Percentiles rank a stretch among this genome's conserved stretches.
Evolutionary conservation across 2,888 invertebrate genomes (phyloP).

Genomic region (Macrosiphum euphorbiae): DNA sequence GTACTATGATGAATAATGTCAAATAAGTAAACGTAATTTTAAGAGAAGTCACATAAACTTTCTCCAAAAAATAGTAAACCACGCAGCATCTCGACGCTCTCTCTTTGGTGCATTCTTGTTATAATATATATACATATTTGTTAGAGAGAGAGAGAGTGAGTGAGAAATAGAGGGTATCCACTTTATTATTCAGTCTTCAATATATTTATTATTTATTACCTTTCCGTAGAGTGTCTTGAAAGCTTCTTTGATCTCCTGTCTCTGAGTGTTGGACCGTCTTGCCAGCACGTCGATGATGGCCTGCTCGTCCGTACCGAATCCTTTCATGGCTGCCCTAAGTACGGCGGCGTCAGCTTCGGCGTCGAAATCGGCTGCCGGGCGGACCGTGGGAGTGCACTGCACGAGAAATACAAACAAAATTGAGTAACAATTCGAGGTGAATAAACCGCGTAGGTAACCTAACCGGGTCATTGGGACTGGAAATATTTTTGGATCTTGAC

Average conservation of each 20-base stretch:
- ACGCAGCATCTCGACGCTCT: background rate
- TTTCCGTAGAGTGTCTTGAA: constrained; percentile 95
- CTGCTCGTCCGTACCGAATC: constrained; percentile 92
- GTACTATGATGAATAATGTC: background rate
- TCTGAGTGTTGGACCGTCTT: constrained; percentile 88
- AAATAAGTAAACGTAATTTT: background rate
- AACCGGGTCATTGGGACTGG: background rate
- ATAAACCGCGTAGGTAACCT: background rate
- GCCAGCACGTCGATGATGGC: constrained; percentile 92
- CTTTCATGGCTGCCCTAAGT: constrained; percentile 92
- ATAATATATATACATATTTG: background rate
- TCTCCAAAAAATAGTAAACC: background rate
- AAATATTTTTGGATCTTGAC: background rate
- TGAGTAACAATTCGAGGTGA: background rate
- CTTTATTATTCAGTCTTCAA: background rate
- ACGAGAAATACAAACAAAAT: constrained; percentile 50
- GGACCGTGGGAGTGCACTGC: constrained; percentile 90
- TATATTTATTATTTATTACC: constrained; percentile 71
- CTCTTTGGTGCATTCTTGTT: background rate
- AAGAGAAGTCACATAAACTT: background rate
- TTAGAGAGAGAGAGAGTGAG: background rate
- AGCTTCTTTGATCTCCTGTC: constrained; percentile 89
- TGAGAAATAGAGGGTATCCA: background rate
- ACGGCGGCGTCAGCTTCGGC: constrained; percentile 87
- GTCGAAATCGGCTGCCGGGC: constrained; percentile 88